phyloP scores from a whole-genome alignment of 2,113 vertebrate genomes.

The Noturus placidus region DNA sequence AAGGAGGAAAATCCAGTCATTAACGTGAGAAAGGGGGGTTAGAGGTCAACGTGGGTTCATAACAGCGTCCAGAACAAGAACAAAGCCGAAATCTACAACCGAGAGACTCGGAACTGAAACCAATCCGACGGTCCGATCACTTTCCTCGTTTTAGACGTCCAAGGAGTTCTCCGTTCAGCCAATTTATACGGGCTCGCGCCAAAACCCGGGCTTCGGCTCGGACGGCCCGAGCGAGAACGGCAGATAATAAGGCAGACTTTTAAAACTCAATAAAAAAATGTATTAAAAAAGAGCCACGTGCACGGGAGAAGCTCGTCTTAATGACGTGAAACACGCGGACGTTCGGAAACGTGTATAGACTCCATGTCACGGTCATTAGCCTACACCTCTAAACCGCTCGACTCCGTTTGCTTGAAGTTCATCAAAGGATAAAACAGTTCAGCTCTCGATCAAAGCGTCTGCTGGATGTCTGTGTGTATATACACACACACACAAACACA shows the following conservation, averaged over 20 bases:
- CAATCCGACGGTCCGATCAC: neutral
- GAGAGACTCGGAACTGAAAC: neutral
- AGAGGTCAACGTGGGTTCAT: neutral
- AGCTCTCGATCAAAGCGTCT: neutral
- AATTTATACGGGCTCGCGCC: neutral
- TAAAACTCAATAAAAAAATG: neutral
- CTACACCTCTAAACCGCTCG: neutral
- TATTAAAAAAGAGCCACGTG: neutral
- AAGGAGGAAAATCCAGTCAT: too few relatives aligned
- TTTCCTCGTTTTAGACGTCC: neutral
- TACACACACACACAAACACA: too few relatives aligned
- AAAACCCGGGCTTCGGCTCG: neutral
- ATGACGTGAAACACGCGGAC: slow-evolving; percentile 10
- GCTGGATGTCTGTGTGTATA: neutral
- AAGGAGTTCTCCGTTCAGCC: neutral
- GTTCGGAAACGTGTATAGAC: neutral
- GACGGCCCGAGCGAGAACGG: slow-evolving; percentile 31
- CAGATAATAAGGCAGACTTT: slow-evolving; percentile 28
- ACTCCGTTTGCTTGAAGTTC: neutral
- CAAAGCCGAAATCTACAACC: neutral
- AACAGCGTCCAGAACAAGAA: neutral
- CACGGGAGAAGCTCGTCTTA: slow-evolving; percentile 10
- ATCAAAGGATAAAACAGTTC: neutral
- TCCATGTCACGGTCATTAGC: neutral
- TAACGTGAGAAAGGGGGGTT: too few relatives aligned